phyloP scores from a whole-genome alignment of 1,140 invertebrate species.

The Drosophila orena region DNA sequence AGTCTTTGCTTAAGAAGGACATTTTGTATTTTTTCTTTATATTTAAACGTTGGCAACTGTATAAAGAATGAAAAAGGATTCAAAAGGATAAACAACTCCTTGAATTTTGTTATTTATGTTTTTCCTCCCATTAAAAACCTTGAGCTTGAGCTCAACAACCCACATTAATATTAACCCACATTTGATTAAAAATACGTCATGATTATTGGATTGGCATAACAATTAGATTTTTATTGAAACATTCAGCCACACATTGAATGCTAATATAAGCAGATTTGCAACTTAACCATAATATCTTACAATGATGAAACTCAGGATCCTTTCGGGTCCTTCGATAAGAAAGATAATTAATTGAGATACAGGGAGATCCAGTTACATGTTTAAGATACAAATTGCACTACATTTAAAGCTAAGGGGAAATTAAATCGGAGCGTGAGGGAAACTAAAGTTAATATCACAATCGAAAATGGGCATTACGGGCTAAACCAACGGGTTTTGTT shows the following conservation, averaged over 20 bases:
- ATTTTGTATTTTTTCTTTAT: too few species aligned
- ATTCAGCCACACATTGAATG: slow-evolving; percentile 73
- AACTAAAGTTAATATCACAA: slow-evolving; percentile 82
- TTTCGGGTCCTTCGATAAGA: slow-evolving; percentile 4
- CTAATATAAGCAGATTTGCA: slow-evolving; percentile 40
- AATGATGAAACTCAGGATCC: slow-evolving; percentile 46
- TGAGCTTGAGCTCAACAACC: too few species aligned
- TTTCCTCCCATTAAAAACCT: too few species aligned
- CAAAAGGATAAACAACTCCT: too few species aligned
- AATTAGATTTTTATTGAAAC: slow-evolving; percentile 82
- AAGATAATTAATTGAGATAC: slow-evolving; percentile 1
- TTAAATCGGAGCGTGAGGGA: slow-evolving; percentile 15
- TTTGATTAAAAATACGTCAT: not conserved
- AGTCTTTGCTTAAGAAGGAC: too few species aligned
- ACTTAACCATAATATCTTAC: slow-evolving; percentile 71
- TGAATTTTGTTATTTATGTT: too few species aligned
- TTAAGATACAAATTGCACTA: slow-evolving; percentile 71
- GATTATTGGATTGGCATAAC: slow-evolving; percentile 57
- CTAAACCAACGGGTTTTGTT: slow-evolving; percentile 15
- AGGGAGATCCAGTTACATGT: slow-evolving; percentile 11
- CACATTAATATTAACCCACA: too few species aligned
- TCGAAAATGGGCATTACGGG: slow-evolving; percentile 47
- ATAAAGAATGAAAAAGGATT: too few species aligned
- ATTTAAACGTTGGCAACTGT: too few species aligned
- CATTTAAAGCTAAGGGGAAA: slow-evolving; percentile 54